A percentile compares a stretch with the other conserved stretches of the same genome.
phyloP scores from a whole-genome alignment of 2,113 vertebrate genomes.

The Hylia prasina region DNA sequence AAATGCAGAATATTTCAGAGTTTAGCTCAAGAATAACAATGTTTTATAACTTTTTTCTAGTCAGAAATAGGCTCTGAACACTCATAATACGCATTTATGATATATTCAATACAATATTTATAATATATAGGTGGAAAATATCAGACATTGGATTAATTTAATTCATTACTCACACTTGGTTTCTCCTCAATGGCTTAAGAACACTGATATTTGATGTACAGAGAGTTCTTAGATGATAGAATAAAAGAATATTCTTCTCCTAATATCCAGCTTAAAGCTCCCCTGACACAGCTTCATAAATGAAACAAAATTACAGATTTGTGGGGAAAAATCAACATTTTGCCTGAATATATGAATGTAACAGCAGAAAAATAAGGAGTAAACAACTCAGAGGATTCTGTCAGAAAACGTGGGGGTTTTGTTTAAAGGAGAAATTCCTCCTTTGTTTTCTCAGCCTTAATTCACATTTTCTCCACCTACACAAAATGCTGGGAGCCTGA shows the following conservation, averaged over 20 bases:
- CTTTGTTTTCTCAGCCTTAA: constrained; percentile 41
- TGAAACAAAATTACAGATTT: neutral
- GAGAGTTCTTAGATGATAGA: neutral
- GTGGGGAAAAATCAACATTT: neutral
- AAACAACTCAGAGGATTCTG: neutral
- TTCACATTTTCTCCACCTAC: constrained; percentile 42
- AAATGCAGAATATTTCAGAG: neutral
- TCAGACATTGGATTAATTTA: neutral
- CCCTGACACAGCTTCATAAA: neutral
- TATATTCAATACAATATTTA: neutral
- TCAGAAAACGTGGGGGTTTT: neutral
- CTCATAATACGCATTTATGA: neutral
- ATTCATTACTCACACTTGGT: neutral
- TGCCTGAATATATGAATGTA: neutral
- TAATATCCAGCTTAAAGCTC: neutral
- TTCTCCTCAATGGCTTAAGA: neutral
- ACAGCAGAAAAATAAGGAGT: neutral
- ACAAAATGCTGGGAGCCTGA: neutral
- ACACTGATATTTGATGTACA: neutral
- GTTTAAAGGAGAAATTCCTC: constrained; percentile 43
- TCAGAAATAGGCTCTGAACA: neutral
- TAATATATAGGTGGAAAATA: neutral
- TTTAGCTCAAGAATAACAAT: neutral
- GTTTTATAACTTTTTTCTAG: neutral
- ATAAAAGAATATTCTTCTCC: neutral